These are phyloP conservation scores for Caenorhabditis doughertyi DNA, from an alignment of 2,888 invertebrate species.

Conservation along the genomic window DNA sequence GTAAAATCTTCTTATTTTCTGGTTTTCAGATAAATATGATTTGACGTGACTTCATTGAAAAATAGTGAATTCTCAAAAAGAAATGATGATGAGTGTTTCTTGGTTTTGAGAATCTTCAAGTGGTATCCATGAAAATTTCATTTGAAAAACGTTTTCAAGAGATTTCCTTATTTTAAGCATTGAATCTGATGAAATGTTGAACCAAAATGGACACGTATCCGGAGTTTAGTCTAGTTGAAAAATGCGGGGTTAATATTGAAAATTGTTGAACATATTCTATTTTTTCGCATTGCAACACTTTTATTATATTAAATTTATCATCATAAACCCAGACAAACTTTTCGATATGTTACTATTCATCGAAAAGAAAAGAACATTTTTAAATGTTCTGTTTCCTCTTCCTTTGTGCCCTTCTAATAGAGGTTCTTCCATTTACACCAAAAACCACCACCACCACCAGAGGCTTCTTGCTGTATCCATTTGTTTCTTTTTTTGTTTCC, in stretches of 20 bases:
- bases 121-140: constrained; percentile 6
- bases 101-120: neutral
- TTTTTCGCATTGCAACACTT: too few species aligned
- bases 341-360: too few species aligned
- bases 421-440: too few species aligned
- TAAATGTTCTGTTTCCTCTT: neutral
- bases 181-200: too few species aligned
- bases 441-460: too few species aligned
- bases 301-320: neutral
- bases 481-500: neutral
- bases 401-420: neutral
- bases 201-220: too few species aligned
- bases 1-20: neutral
- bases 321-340: too few species aligned
- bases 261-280: too few species aligned
- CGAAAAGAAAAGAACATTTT: too few species aligned
- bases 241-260: too few species aligned
- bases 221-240: too few species aligned
- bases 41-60: constrained; percentile 13
- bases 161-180: neutral
- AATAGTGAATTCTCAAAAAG: neutral
- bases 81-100: constrained; percentile 3
- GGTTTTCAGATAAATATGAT: neutral
- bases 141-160: neutral
- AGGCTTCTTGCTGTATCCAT: neutral